Conservation (phyloP, 2,797 vertebrate species). For the Siniperca undulata region DNA sequence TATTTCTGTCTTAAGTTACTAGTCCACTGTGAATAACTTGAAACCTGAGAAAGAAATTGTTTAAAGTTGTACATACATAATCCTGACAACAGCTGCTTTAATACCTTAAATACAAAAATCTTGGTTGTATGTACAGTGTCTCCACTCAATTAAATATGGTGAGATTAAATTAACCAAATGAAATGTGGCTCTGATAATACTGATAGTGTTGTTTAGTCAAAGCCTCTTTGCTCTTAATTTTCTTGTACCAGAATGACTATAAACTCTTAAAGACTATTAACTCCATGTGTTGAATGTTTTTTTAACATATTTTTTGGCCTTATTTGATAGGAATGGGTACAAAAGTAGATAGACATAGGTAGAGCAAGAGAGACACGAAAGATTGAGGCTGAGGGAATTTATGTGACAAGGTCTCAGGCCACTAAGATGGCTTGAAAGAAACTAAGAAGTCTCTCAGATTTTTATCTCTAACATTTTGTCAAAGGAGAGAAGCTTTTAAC, state of each 20-base stretch:
- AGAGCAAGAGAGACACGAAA: background rate
- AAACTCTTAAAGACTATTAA: background rate
- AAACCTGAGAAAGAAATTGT: conserved; percentile 7
- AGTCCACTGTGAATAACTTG: conserved; percentile 2
- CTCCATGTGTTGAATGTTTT: background rate
- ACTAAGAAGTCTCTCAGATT: background rate
- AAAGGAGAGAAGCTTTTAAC: conserved; percentile 23
- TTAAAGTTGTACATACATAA: background rate
- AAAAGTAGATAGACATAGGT: background rate
- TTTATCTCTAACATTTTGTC: background rate
- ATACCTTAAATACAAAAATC: conserved; percentile 1
- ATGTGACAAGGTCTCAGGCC: background rate
- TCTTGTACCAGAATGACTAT: background rate
- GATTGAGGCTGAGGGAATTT: background rate
- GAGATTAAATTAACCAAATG: conserved; percentile 39
- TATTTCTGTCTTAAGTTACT: background rate
- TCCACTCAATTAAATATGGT: conserved; percentile 33
- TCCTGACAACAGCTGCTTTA: conserved; percentile 30
- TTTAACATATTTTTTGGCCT: background rate
- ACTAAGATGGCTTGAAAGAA: background rate
- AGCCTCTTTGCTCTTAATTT: background rate
- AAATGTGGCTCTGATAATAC: background rate
- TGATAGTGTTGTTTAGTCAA: background rate
- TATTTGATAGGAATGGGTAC: background rate
- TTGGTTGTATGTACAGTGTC: background rate